phyloP scores from a whole-genome alignment of 2,113 vertebrate species.

The Arenaria interpres region DNA sequence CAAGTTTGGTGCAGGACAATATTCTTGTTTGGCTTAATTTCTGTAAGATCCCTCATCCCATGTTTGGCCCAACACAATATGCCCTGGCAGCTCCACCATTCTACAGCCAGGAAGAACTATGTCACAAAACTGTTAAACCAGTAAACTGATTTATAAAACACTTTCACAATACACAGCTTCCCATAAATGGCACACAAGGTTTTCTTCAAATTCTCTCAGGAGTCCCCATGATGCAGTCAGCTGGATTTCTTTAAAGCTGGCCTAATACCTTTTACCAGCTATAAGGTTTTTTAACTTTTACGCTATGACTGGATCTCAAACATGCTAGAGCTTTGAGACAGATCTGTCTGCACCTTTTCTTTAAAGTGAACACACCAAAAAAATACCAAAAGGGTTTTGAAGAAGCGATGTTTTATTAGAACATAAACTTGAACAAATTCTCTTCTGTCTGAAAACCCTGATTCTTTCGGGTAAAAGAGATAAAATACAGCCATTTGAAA shows the following conservation, averaged over 20 bases:
- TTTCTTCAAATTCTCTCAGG: not conserved
- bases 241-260: not conserved
- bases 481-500: not conserved
- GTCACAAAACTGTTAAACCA: not conserved
- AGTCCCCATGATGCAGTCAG: not conserved
- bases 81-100: not conserved
- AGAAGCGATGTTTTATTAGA: not conserved
- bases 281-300: not conserved
- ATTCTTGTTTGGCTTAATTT: not conserved
- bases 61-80: not conserved
- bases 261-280: not conserved
- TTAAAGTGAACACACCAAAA: constrained; percentile 8
- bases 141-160: not conserved
- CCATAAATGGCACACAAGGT: not conserved
- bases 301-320: not conserved
- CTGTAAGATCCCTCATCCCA: not conserved
- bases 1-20: not conserved
- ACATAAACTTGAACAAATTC: not conserved
- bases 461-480: not conserved
- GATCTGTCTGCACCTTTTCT: not conserved
- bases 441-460: not conserved
- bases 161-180: not conserved
- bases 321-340: not conserved
- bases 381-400: not conserved
- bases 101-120: not conserved